phyloP scores from a whole-genome alignment of 2,888 invertebrate genomes.

The Phengaris alcon region DNA sequence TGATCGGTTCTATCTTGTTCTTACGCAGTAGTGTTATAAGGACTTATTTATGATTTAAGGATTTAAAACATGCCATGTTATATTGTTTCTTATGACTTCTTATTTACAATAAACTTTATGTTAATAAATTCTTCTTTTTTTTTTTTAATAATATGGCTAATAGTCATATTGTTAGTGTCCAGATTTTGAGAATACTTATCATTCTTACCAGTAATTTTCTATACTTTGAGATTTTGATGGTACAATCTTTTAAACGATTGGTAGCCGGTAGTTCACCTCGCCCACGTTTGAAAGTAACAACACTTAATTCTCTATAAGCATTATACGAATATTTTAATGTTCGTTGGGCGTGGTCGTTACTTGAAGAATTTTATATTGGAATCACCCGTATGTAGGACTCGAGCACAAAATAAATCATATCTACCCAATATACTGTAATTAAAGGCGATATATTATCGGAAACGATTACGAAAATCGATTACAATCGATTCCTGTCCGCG shows the following conservation, averaged over 20 bases:
- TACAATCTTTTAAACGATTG: neutral
- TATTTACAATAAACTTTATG: too few species aligned
- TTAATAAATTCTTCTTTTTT: too few species aligned
- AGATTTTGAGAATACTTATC: neutral
- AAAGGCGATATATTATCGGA: constrained; percentile 59
- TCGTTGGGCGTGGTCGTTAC: neutral
- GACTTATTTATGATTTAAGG: neutral
- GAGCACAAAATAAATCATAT: constrained; percentile 24
- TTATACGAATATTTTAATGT: neutral
- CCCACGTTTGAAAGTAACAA: constrained; percentile 16
- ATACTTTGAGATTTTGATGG: neutral
- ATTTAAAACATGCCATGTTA: neutral
- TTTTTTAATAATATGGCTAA: too few species aligned
- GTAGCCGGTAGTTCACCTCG: neutral
- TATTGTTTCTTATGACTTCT: neutral
- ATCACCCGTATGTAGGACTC: constrained; percentile 15
- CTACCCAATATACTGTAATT: constrained; percentile 49
- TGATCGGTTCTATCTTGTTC: constrained; percentile 7
- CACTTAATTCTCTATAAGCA: constrained; percentile 2
- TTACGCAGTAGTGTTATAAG: neutral
- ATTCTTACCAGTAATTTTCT: neutral
- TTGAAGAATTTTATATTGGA: constrained; percentile 23
- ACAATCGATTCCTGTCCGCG: constrained; percentile 54
- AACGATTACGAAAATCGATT: constrained; percentile 61
- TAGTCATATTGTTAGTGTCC: too few species aligned